These are phyloP conservation scores for Urocyon cinereoargenteus DNA, from an alignment of 2,797 vertebrate genomes.

Conservation along the genomic window DNA sequence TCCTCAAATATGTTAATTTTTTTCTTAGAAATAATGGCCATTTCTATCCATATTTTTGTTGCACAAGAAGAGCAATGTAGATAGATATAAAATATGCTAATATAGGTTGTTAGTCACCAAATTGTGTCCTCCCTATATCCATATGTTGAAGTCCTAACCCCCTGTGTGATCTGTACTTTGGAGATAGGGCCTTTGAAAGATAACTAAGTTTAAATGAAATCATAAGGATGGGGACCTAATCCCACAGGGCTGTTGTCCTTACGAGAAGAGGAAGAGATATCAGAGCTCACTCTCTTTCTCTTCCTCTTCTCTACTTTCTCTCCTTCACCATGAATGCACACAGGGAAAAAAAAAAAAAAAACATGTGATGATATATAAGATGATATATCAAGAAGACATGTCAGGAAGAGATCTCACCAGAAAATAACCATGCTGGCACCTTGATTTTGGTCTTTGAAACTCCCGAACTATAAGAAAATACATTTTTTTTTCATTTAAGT, in stretches of 20 bases:
- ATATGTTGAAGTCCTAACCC: background rate
- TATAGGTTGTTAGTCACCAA: background rate
- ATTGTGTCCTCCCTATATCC: background rate
- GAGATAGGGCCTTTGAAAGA: background rate
- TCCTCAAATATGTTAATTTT: background rate
- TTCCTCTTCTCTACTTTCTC: background rate
- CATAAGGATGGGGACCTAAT: background rate
- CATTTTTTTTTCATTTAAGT: background rate
- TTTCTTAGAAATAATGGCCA: background rate
- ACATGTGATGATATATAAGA: background rate
- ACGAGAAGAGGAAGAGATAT: background rate
- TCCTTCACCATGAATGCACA: background rate
- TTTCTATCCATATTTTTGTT: background rate
- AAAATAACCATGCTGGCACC: no score
- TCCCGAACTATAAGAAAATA: background rate
- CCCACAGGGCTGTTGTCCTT: background rate
- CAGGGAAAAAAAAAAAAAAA: background rate
- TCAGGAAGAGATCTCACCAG: background rate
- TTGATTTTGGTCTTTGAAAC: background rate
- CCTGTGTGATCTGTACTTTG: background rate
- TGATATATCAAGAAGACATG: background rate
- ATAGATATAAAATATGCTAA: background rate
- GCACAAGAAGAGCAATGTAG: background rate
- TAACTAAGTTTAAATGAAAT: background rate
- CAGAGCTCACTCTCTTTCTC: background rate